Evolutionary conservation across 2,113 vertebrate species (phyloP).

Genomic region (Myanophis thanlyinensis): DNA sequence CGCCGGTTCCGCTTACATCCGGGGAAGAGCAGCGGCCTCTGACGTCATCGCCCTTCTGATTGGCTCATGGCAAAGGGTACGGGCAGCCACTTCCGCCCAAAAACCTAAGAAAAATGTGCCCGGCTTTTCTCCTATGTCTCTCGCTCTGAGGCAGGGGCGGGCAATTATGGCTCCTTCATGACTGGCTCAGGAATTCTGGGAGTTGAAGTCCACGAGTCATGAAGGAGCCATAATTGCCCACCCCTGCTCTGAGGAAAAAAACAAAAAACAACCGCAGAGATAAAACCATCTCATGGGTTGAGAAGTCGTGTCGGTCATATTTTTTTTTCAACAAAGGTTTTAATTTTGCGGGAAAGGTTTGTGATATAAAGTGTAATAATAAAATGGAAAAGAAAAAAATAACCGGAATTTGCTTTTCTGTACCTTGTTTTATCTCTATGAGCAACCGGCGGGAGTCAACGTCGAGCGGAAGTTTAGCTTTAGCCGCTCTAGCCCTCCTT

Average conservation of each 20-base stretch:
- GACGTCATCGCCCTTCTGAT: background rate
- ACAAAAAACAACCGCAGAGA: too few species aligned
- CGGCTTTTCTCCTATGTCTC: background rate
- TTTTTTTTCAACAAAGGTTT: background rate
- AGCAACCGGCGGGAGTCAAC: background rate
- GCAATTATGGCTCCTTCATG: too few species aligned
- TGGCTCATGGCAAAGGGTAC: background rate
- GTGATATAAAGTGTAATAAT: background rate
- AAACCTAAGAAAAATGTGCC: background rate
- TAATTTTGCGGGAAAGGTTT: background rate
- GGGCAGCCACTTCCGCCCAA: background rate
- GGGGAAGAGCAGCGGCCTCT: background rate
- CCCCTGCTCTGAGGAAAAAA: too few species aligned
- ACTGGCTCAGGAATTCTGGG: too few species aligned
- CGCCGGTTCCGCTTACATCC: background rate
- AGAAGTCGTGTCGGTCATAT: background rate
- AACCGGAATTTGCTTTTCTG: accelerated
- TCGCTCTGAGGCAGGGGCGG: too few species aligned
- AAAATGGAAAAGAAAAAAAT: background rate
- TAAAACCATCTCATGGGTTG: background rate
- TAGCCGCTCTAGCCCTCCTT: background rate
- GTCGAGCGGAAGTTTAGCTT: background rate
- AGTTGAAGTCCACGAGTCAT: too few species aligned
- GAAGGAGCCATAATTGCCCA: too few species aligned
- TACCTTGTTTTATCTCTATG: background rate